Conservation (phyloP, 37 sponge, comb jelly and placozoan species). For the Halichondria panicea region DNA sequence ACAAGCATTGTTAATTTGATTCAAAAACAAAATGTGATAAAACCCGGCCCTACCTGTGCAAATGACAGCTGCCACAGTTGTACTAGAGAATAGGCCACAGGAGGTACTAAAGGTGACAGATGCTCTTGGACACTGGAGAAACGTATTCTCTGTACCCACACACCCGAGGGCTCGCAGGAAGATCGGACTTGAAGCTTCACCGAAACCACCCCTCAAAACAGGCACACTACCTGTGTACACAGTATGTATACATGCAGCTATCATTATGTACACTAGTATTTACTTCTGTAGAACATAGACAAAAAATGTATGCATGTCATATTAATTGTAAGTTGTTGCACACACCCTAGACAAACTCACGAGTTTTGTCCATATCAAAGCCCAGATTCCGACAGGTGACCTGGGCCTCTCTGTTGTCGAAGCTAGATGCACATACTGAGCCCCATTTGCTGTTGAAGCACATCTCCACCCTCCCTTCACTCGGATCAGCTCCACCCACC, state of each 20-base stretch:
- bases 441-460: slow-evolving; percentile 54
- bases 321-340: neutral
- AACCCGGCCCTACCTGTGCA: too few relatives aligned
- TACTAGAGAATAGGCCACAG: too few relatives aligned
- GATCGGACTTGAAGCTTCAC: slow-evolving; percentile 22
- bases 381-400: slow-evolving; percentile 53
- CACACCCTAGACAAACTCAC: neutral
- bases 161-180: slow-evolving; percentile 16
- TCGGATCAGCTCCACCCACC: neutral
- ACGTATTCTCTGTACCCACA: slow-evolving; percentile 2
- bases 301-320: neutral
- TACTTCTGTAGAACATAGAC: neutral
- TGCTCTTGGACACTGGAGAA: neutral
- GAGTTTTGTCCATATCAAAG: neutral
- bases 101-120: too few relatives aligned
- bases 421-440: slow-evolving; percentile 26
- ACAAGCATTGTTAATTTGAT: too few relatives aligned
- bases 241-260: too few relatives aligned
- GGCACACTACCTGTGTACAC: slow-evolving; percentile 6
- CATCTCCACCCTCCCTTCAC: slow-evolving; percentile 54
- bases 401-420: slow-evolving; percentile 23
- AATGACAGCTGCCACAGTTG: too few relatives aligned
- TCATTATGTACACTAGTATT: too few relatives aligned
- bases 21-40: too few relatives aligned
- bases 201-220: neutral